Base-by-base conservation (phyloP, 1,140 invertebrate genomes). In the Myzus persicae region DNA sequence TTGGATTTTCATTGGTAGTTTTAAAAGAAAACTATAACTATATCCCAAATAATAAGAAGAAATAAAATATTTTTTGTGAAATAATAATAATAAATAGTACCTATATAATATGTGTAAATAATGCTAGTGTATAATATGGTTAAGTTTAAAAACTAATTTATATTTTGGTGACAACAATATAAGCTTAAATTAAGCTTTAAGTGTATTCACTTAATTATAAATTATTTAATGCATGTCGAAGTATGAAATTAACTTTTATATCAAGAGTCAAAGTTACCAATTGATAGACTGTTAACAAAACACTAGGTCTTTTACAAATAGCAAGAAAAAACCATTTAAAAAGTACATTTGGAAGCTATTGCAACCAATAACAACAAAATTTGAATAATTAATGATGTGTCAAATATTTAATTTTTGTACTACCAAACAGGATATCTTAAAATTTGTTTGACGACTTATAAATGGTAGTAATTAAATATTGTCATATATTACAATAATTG, bases 51-150 rank as follows among this genome's bases (percentile, higher is more conserved):
- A 38, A 24, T 40, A 38, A 38, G 2, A 36, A 22, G 36, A 44
- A 48, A 87, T 44, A n/a, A n/a, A 88, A n/a, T 48, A 48, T 46
- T 88, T 38, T 90, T 90, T 40, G 38, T 26, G n/a, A 40, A 90
- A 90, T 40, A 51, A 90, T 44, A 42, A n/a, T 59, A 67, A n/a
- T 59, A 90, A 40, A 20, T 89, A 40, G 31, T 36, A 38, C 14
- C 11, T 89, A 89, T 51, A 38, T 51, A 22, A 51, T 51, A 89
- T 51, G n/a, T 89, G 46, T 89, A 89, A 54, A 54, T 89, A 89
- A 8, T 54, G 48, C 54, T 67, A 90, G 24, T 90, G 89, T 90
- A 90, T 14, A 67, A 67, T 90, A 90, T 90, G 88, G 88, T 90
- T 59, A 40, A 90, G 26, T 90, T 90, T 42, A 67, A 67, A 36